Base-by-base conservation (phyloP, 1,140 invertebrate genomes). In the Eumeta japonica region DNA sequence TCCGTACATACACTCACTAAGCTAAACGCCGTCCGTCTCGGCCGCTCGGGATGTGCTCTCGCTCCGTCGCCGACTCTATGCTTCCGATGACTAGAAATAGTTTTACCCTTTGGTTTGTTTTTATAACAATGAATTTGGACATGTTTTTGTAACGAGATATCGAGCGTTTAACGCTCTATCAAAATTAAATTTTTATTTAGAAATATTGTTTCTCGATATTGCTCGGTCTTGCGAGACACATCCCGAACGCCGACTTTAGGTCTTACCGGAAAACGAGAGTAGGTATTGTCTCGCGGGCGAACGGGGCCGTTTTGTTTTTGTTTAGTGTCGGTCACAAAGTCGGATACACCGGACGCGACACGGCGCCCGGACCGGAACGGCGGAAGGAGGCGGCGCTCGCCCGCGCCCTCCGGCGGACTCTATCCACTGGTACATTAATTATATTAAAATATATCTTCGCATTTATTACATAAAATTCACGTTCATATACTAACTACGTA, bases 391-490 rank as follows among this genome's bases (percentile, higher is more conserved):
- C 44, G 50, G 43, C 45, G 60, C 64, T 65, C 62, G 52, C 65
- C 68, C 62, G 65, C 65, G 57, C 56, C 62, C 68, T 62, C 58
- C 52, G 63, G 50, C 15, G 7, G 10, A 33, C 59, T 58, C 54
- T 63, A 46, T 58, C 68, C 68, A 68, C 70, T 56, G 70, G 68
- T 62, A 71, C 62, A 62, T 56, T 68, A 62, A 71, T 73, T 74
- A n/a, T n/a, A 74, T 71, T 73, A 73, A 73, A 73, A 73, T 73
- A 73, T 73, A 73, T 71, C 65, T 68, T 64, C 62, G 68, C 66
- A 73, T 68, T 71, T 67, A 71, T 71, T 74, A 74, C 64, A 74
- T 70, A 74, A 71, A 68, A 71, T 74, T 74, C 62, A 74, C 66
- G 68, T 74, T 74, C n/a, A 68, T 63, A 62, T 56, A 65, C 68